phyloP scores from a whole-genome alignment of 2,113 vertebrate species.

The Sigmodon hispidus region DNA sequence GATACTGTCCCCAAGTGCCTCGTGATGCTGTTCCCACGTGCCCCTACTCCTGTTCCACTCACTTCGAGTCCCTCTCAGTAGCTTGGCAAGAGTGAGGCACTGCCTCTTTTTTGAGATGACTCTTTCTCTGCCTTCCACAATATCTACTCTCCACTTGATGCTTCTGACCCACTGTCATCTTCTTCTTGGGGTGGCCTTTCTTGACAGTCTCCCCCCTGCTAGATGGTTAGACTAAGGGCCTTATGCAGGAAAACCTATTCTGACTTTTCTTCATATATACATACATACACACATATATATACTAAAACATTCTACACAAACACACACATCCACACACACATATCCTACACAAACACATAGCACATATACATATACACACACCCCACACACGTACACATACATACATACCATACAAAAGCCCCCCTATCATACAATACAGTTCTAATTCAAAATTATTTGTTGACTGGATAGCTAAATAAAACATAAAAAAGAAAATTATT shows the following conservation, averaged over 20 bases:
- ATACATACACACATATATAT: no score
- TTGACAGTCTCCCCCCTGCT: neutral
- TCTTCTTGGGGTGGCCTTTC: neutral
- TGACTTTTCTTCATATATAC: neutral
- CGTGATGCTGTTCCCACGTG: rapidly evolving
- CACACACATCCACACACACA: neutral
- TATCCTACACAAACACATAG: neutral
- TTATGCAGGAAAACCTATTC: neutral
- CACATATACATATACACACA: neutral
- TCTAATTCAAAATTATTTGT: neutral
- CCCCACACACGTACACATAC: neutral
- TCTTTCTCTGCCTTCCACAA: neutral
- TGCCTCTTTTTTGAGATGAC: neutral
- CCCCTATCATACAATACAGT: no score
- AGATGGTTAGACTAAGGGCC: neutral
- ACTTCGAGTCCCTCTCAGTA: neutral
- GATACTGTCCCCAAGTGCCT: rapidly evolving
- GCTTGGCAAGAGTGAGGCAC: neutral
- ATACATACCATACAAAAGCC: no score
- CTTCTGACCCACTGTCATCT: neutral
- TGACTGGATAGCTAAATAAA: neutral
- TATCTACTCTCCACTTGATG: neutral
- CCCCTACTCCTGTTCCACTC: no score
- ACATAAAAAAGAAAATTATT: neutral
- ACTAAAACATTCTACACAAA: no score